Evolutionary conservation across 1,140 invertebrate genomes (phyloP).

Genomic region (Trichonephila clavata): DNA sequence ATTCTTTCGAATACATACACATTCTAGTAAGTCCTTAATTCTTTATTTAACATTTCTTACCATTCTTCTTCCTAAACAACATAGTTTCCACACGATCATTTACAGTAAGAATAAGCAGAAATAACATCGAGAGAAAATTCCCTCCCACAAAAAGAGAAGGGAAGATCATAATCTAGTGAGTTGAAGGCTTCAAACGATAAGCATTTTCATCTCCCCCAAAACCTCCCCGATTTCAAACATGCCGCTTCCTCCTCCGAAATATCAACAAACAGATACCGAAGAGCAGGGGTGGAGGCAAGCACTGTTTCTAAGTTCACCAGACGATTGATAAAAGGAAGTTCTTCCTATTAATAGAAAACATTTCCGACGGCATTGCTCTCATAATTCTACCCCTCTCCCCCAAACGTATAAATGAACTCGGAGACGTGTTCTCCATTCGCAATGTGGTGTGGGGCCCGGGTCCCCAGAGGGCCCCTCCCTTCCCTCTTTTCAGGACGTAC

Average conservation of each 20-base stretch:
- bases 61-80: no score
- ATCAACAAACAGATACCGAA: conserved; percentile 29
- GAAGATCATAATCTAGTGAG: not conserved
- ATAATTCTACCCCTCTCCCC: conserved; percentile 50
- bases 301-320: conserved; percentile 53
- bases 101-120: not conserved
- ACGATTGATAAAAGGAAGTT: conserved; percentile 45
- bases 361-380: conserved; percentile 56
- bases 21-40: no score
- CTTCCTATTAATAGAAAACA: conserved; percentile 47
- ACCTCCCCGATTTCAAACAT: not conserved
- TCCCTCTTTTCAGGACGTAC: conserved; percentile 18
- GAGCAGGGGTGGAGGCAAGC: no score
- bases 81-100: not conserved
- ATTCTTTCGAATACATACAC: no score
- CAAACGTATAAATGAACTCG: not conserved
- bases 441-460: not conserved
- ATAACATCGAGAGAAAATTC: not conserved
- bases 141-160: not conserved
- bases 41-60: no score
- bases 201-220: not conserved
- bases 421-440: not conserved
- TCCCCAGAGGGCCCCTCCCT: not conserved
- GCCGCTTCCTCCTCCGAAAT: conserved; percentile 3
- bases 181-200: not conserved